Percentiles rank a stretch among this genome's conserved stretches.
Evolutionary conservation across 1,140 invertebrate genomes (phyloP).

Genomic region (Globodera rostochiensis): DNA sequence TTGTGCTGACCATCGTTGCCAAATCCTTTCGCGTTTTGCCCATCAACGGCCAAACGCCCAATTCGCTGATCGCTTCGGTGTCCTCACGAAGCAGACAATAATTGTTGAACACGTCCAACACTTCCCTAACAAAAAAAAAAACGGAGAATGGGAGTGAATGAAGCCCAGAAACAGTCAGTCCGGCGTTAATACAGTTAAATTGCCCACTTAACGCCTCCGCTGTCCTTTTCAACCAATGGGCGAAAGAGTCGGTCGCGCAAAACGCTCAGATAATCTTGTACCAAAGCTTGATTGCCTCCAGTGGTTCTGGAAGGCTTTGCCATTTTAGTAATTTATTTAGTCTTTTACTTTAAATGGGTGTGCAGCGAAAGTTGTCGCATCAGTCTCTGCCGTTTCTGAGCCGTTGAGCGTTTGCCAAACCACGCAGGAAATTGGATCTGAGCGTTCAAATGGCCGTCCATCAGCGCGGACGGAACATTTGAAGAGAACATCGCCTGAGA

Average conservation of each 20-base stretch:
- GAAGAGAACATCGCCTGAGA: constrained; percentile 82
- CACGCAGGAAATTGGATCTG: constrained; percentile 89
- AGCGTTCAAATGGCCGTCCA: constrained; percentile 77
- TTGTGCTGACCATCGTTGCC: constrained; percentile 73
- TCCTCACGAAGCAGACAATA: constrained; percentile 88
- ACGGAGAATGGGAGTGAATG: too few species aligned
- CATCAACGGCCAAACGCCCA: constrained; percentile 80
- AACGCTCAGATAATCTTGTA: constrained; percentile 52
- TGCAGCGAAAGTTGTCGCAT: constrained; percentile 81
- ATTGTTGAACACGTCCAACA: constrained; percentile 76
- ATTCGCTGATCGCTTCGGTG: constrained; percentile 81
- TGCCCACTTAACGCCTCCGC: constrained; percentile 71
- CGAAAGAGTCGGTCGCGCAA: constrained; percentile 51
- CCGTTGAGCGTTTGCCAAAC: constrained; percentile 89
- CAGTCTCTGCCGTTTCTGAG: constrained; percentile 80
- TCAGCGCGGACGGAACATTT: constrained; percentile 82
- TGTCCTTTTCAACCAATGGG: constrained; percentile 74
- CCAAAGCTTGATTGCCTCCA: constrained; percentile 47
- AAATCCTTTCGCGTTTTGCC: constrained; percentile 76
- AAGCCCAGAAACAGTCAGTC: too few species aligned
- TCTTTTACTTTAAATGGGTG: constrained; percentile 75
- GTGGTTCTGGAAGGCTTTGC: constrained; percentile 50
- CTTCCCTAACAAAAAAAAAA: constrained; percentile 69
- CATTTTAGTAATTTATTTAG: background rate
- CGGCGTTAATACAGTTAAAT: too few species aligned